Percentiles rank a stretch among this genome's conserved stretches.
These are phyloP conservation scores for Heliconius cydno DNA, from an alignment of 2,888 invertebrate species.

Conservation along the genomic window DNA sequence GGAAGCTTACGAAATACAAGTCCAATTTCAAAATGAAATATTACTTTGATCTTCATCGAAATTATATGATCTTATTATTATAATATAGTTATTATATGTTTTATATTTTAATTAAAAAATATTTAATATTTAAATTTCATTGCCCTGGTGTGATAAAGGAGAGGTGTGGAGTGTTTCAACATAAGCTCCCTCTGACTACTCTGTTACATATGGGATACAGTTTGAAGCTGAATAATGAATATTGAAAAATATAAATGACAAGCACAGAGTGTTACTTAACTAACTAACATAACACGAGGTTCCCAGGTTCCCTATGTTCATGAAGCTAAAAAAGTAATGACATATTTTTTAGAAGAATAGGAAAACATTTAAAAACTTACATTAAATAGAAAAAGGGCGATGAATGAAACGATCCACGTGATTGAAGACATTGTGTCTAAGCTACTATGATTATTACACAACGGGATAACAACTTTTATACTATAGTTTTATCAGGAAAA, in stretches of 20 bases:
- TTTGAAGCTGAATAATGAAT: no score
- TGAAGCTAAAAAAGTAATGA: background rate
- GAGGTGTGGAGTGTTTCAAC: no score
- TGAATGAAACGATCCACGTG: conserved; percentile 51
- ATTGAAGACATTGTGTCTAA: conserved; percentile 49
- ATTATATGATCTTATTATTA: background rate
- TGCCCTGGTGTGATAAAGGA: no score
- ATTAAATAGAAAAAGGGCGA: conserved; percentile 50
- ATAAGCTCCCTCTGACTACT: no score
- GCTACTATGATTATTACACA: conserved; percentile 39
- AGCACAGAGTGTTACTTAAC: no score
- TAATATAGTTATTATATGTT: background rate
- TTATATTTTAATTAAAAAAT: background rate
- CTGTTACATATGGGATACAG: no score
- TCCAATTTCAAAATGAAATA: conserved; percentile 16
- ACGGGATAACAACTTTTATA: conserved; percentile 47
- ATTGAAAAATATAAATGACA: no score
- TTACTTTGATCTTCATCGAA: background rate
- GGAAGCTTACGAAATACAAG: conserved; percentile 23
- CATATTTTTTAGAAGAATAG: background rate
- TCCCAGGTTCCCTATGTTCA: no score
- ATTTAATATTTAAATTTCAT: no score
- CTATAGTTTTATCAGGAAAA: conserved; percentile 45
- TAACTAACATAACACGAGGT: no score
- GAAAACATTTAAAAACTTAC: conserved; percentile 45